Base-by-base conservation (phyloP, 2,113 vertebrate species). In the Riparia riparia region DNA sequence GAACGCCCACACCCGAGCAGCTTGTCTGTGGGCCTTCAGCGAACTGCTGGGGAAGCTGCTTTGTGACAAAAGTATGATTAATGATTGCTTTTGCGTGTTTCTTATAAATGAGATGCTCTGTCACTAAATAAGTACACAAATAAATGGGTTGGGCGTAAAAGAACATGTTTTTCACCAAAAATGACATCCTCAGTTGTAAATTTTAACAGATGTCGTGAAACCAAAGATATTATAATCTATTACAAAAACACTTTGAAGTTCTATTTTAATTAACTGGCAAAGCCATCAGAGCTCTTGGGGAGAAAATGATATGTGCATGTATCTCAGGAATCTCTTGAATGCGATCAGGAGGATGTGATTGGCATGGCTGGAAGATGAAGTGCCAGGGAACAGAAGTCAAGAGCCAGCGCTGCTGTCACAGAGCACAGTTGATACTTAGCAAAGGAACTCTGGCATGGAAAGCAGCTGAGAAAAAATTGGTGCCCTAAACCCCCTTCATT, bases 61-160 rank as follows among this genome's bases (percentile, higher is more conserved):
- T 51, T 44, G 25, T 94, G 93, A 89, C 92, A 94, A 31, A 93
- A 70, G 53, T 49, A 64, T 95, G 96, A 97, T 97, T 96, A 96
- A 96, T 97, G 96, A 90, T 95, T 86, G 92, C 88, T 88, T 93
- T 81, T 56, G 19, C 69, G 12, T 93, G 64, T 90, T 94, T 96
- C 85, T 73, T 69, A 90, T 57, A 94, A 94, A 90, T 90, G 88
- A 95, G 92, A 86, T 78, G 60, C 77, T 72, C 93, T 95, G 93
- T 94, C 94, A 85, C 88, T 56, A 86, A 88, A 88, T 92, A 97
- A 96, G 95, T 90, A 95, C 95, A 92, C 65, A 93, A 95, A 95
- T 95, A 95, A 97, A 97, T 86, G 91, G 92, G 37, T 85, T 94
- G 95, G 50, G 74, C 92, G 80, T 74, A 92, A 81, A 81, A 94